phyloP scores from a whole-genome alignment of 1,140 invertebrate genomes.

The Brachionus manjavacas region DNA sequence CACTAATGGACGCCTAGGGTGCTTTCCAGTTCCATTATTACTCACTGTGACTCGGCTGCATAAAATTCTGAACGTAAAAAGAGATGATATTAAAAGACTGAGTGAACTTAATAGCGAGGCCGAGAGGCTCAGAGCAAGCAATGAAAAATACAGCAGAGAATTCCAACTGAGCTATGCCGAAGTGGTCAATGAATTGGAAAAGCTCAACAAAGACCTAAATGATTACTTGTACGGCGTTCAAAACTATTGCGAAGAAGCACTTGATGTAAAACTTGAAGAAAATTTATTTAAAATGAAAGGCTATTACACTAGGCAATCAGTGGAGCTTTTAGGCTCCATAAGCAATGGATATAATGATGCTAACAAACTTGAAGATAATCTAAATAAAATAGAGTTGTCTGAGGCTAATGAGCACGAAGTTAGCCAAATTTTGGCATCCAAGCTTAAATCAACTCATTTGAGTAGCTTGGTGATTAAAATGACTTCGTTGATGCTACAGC shows the following conservation, averaged over 20 bases:
- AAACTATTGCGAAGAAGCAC: constrained; percentile 59
- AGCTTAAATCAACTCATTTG: neutral
- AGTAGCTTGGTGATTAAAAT: constrained; percentile 12
- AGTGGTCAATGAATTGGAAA: constrained; percentile 81
- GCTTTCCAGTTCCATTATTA: constrained; percentile 73
- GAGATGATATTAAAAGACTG: constrained; percentile 71
- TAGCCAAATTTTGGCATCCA: neutral
- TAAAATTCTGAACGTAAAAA: constrained; percentile 78
- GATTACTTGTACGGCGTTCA: constrained; percentile 68
- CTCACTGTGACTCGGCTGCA: constrained; percentile 65
- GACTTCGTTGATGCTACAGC: neutral
- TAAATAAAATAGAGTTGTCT: constrained; percentile 19
- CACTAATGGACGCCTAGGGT: constrained; percentile 65
- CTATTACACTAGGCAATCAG: neutral
- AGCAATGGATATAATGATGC: neutral
- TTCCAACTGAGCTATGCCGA: constrained; percentile 82
- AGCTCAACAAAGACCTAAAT: constrained; percentile 80
- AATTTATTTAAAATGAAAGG: neutral
- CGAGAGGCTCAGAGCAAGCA: constrained; percentile 74
- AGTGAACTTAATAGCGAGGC: constrained; percentile 83
- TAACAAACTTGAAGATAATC: neutral
- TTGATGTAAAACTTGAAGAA: constrained; percentile 62
- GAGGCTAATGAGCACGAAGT: neutral
- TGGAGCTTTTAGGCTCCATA: neutral
- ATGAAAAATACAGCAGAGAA: constrained; percentile 69